These are phyloP conservation scores for Pseudomyrmex dendroicus DNA, from an alignment of 1,140 invertebrate genomes.

Conservation along the genomic window DNA sequence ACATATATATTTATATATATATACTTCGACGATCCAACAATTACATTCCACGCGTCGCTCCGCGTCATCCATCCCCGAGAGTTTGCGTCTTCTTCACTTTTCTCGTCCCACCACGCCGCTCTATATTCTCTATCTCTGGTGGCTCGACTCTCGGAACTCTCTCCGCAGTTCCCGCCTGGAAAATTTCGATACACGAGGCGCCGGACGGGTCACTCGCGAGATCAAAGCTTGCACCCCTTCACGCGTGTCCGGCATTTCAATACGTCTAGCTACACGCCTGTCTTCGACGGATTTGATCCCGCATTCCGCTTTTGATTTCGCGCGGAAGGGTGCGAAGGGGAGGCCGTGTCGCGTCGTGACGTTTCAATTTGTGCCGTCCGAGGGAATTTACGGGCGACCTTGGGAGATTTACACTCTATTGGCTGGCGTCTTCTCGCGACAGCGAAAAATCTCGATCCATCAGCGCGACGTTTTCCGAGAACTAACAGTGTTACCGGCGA, in stretches of 20 bases:
- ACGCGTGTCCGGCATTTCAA: constrained; percentile 70
- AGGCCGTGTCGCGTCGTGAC: constrained; percentile 38
- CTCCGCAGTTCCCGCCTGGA: constrained; percentile 67
- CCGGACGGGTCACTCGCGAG: constrained; percentile 69
- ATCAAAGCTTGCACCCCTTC: constrained; percentile 71
- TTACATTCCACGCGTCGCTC: constrained; percentile 76
- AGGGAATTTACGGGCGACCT: constrained; percentile 27
- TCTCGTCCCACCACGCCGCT: constrained; percentile 34
- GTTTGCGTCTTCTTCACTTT: constrained; percentile 44
- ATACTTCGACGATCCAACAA: constrained; percentile 74
- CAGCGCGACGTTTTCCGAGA: too few species aligned
- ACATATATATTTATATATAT: constrained; percentile 11
- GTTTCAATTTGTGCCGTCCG: constrained; percentile 33
- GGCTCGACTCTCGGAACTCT: constrained; percentile 17
- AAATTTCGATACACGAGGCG: constrained; percentile 75
- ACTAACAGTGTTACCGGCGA: too few species aligned
- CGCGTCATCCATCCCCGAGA: constrained; percentile 63
- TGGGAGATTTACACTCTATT: constrained; percentile 25
- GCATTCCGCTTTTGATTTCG: constrained; percentile 65
- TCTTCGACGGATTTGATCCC: constrained; percentile 63
- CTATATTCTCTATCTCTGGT: constrained; percentile 31
- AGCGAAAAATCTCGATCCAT: constrained; percentile 9
- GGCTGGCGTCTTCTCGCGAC: not conserved
- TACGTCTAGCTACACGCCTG: constrained; percentile 55
- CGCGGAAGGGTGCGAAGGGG: constrained; percentile 60